phyloP scores from a whole-genome alignment of 2,113 vertebrate species.

The Oryzias woworae region DNA sequence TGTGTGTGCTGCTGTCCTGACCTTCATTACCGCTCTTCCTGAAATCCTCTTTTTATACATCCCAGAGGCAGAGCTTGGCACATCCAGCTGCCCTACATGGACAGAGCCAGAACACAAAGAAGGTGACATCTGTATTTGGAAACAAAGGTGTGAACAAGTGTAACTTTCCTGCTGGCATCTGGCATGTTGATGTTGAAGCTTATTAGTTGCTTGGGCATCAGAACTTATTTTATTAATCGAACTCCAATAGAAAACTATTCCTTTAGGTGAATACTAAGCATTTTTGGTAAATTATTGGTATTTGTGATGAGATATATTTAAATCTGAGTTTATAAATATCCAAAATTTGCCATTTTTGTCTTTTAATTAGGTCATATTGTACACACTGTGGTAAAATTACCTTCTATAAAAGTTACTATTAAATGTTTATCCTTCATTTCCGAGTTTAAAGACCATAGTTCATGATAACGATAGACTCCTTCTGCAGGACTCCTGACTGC shows the following conservation, averaged over 20 bases:
- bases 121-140: constrained; percentile 46
- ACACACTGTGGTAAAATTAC: background rate
- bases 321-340: background rate
- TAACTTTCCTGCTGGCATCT: constrained; percentile 3
- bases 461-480: background rate
- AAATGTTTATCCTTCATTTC: background rate
- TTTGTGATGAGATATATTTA: too few relatives aligned
- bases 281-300: too few relatives aligned
- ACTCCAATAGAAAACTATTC: background rate
- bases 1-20: constrained; percentile 17
- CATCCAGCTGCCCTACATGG: constrained; percentile 14
- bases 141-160: constrained; percentile 44
- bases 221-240: constrained; percentile 26
- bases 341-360: background rate
- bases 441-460: background rate
- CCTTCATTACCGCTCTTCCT: background rate
- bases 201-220: constrained; percentile 7
- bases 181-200: constrained; percentile 3
- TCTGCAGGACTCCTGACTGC: background rate
- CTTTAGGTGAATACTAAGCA: too few relatives aligned
- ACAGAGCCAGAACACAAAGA: constrained; percentile 26
- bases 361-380: background rate
- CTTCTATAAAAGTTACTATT: background rate
- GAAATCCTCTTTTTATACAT: constrained; percentile 55
- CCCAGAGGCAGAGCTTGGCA: constrained; percentile 24